Evolutionary conservation across 1,140 invertebrate genomes (phyloP).

Genomic region (Drosophila ercepeae): DNA sequence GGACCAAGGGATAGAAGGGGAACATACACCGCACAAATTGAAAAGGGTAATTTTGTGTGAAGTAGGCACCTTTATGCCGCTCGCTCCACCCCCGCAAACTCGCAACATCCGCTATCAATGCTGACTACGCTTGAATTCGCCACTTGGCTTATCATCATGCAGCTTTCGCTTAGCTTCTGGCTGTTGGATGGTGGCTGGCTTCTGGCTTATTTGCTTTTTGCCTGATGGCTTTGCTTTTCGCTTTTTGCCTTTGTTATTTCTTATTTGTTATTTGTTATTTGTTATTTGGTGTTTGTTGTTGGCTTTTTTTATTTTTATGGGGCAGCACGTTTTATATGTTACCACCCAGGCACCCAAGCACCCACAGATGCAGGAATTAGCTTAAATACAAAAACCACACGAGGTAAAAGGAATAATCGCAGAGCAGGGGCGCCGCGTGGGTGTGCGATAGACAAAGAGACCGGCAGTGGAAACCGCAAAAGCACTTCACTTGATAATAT

Average conservation of each 20-base stretch:
- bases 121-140: conserved; percentile 81
- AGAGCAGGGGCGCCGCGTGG: background rate
- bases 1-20: background rate
- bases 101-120: conserved; percentile 65
- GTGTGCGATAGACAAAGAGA: conserved; percentile 1
- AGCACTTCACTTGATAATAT: conserved; percentile 82
- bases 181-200: background rate
- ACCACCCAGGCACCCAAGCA: conserved; percentile 1
- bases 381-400: conserved; percentile 82
- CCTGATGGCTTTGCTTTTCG: conserved; percentile 36
- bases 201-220: conserved; percentile 1
- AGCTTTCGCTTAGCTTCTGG: conserved; percentile 8
- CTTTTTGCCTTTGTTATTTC: conserved; percentile 50
- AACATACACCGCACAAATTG: conserved; percentile 68
- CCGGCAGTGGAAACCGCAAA: conserved; percentile 52
- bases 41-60: conserved; percentile 83
- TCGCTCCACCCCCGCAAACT: background rate
- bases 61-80: conserved; percentile 75
- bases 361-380: conserved; percentile 73
- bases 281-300: conserved; percentile 56
- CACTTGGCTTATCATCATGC: conserved; percentile 74
- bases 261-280: conserved; percentile 52
- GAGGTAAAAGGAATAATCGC: conserved; percentile 78
- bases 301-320: conserved; percentile 76
- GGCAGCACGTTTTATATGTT: conserved; percentile 73